These are phyloP conservation scores for Brachionus rubens DNA, from an alignment of 1,140 invertebrate genomes.

Conservation along the genomic window DNA sequence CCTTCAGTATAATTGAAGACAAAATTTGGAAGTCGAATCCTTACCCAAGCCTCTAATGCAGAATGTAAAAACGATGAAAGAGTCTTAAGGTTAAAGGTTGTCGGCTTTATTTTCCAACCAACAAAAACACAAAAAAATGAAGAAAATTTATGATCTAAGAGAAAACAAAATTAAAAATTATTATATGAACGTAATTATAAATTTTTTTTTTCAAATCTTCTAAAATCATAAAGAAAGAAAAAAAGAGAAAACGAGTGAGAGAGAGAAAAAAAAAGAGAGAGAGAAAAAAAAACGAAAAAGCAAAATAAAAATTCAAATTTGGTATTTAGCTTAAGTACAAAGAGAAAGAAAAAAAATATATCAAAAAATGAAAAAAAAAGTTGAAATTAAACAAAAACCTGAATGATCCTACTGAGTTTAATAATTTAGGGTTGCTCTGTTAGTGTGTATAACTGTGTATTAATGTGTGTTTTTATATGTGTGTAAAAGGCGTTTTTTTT, in stretches of 20 bases:
- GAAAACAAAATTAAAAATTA: neutral
- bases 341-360: slow-evolving; percentile 3
- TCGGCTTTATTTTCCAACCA: no score
- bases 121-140: no score
- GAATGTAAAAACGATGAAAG: no score
- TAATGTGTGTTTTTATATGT: neutral
- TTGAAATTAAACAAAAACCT: neutral
- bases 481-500: neutral
- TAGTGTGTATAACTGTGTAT: neutral
- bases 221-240: neutral
- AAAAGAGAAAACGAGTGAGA: neutral
- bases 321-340: slow-evolving; percentile 38
- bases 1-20: no score
- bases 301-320: slow-evolving; percentile 13
- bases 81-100: no score
- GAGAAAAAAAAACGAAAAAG: neutral
- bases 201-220: neutral
- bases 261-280: neutral
- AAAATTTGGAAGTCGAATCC: no score
- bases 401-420: neutral
- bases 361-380: slow-evolving; percentile 3
- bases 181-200: neutral
- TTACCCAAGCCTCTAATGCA: no score
- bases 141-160: no score
- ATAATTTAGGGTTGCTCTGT: neutral